These are phyloP conservation scores for Clarias platycephalus DNA, from an alignment of 2,797 vertebrate species.

Conservation along the genomic window DNA sequence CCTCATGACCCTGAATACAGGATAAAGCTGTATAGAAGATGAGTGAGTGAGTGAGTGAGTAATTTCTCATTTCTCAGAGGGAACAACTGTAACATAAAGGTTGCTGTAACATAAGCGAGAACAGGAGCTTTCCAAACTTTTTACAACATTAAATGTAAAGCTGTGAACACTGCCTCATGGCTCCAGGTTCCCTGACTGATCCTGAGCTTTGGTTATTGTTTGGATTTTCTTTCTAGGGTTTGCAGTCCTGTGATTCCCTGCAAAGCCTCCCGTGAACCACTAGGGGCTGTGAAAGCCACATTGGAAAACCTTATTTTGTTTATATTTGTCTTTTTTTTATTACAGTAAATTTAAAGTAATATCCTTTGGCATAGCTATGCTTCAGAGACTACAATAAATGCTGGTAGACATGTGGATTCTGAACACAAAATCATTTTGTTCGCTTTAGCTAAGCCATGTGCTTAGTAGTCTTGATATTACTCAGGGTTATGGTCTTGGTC, in stretches of 20 bases:
- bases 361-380: neutral
- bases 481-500: slow-evolving; percentile 2
- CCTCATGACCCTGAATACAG: too few species aligned
- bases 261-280: neutral
- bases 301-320: neutral
- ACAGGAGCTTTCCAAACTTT: neutral
- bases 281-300: neutral
- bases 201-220: neutral
- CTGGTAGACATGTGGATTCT: neutral
- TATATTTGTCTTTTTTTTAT: neutral
- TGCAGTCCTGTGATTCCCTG: neutral
- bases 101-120: neutral
- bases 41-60: too few species aligned
- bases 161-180: neutral
- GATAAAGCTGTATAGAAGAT: too few species aligned
- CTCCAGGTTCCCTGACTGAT: neutral
- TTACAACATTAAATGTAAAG: neutral
- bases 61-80: too few species aligned
- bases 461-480: neutral
- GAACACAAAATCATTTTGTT: neutral
- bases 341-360: too few species aligned
- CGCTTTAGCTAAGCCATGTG: neutral
- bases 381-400: neutral
- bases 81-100: neutral
- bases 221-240: neutral